Evolutionary conservation across 2,797 vertebrate species (phyloP), one percentile per base, ranked within the genome.

Genomic region (Peromyscus nudipes): DNA sequence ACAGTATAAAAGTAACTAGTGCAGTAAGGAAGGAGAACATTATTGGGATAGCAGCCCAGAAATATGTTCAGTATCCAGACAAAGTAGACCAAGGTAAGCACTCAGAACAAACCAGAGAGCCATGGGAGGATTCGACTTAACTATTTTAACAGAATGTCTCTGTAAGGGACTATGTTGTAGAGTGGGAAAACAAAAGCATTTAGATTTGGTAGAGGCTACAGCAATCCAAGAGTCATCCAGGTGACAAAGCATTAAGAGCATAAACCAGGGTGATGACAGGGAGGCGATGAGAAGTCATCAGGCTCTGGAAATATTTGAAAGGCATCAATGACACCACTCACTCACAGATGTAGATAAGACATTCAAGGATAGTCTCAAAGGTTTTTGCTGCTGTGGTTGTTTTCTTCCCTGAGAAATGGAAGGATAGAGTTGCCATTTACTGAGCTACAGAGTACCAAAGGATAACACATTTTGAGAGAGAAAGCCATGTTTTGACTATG

Each of bases 111-210:
- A 31, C 40, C 25, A n/a, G 90, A 62, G 62, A 96, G 10, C 19
- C n/a, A 52, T 0, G 84, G 81, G 31, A 71, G n/a, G 27, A 96
- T 64, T 64, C 67, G n/a, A 90, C 55, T 82, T 93, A 76, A 64
- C 34, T 49, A 94, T 64, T 89, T 93, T 77, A 55, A 97, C 84
- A 89, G 83, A 83, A 89, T 64, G 13, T 14, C 31, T 96, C n/a
- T 91, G 43, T 89, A 86, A 86, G 21, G 57, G 27, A 76, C 77
- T 52, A 93, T 60, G 85, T 19, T 75, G 2, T 29, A 82, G n/a
- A 16, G 31, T 65, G 29, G 62, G 27, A 93, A 86, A 81, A 80
- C n/a, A 85, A 94, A 89, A 87, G 69, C 46, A 37, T 55, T 57
- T 69, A 92, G 73, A 76, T 9, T 31, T 29, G 12, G 31, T 57